Conservation (phyloP, 64 coral and sea anemone species). For the Hydrozoanthus tunicans region DNA sequence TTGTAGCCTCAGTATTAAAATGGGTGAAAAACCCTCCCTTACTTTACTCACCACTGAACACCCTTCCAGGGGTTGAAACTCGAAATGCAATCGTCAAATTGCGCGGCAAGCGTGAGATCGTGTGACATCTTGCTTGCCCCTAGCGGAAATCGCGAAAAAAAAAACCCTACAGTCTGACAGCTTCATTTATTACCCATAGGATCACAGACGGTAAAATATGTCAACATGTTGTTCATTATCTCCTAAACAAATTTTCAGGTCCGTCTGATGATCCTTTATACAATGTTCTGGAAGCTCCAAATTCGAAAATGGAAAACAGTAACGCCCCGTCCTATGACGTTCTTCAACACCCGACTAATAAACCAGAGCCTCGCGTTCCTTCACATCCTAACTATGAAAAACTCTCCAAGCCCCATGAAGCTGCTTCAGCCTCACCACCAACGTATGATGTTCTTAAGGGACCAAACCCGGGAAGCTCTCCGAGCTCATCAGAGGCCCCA, state of each 20-base stretch:
- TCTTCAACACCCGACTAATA: neutral
- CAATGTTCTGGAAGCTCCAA: slow-evolving; percentile 28
- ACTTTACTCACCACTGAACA: too few species aligned
- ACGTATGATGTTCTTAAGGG: slow-evolving; percentile 36
- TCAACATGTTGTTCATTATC: neutral
- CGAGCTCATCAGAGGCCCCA: neutral
- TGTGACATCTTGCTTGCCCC: too few species aligned
- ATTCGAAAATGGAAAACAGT: neutral
- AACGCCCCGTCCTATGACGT: slow-evolving; percentile 1
- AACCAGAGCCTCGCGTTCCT: too few species aligned
- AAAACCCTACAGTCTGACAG: too few species aligned
- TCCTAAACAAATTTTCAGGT: neutral
- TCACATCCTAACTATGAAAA: slow-evolving; percentile 10
- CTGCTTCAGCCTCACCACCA: neutral
- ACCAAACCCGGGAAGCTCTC: neutral
- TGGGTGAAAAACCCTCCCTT: too few species aligned
- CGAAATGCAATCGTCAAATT: too few species aligned
- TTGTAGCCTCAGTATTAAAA: too few species aligned
- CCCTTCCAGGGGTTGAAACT: too few species aligned
- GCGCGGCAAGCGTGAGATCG: too few species aligned
- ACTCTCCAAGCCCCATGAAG: neutral
- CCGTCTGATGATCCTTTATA: slow-evolving; percentile 9
- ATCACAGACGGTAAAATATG: neutral
- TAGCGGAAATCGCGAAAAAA: too few species aligned
- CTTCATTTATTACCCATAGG: too few species aligned